Base-by-base conservation (phyloP, 2,888 invertebrate species). In the Latheticus oryzae region DNA sequence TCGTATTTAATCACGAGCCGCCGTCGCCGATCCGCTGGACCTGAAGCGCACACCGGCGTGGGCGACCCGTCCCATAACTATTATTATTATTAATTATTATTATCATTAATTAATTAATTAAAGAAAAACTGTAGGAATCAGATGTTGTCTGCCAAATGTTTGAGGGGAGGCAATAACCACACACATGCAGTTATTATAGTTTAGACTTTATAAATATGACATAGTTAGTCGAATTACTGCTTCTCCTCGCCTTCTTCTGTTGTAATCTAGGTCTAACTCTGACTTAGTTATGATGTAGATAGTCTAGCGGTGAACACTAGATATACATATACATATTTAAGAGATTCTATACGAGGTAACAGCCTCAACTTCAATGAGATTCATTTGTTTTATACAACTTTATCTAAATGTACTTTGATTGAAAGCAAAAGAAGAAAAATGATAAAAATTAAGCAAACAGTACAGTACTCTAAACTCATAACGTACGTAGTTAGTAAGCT, bases 131-230 rank as follows among this genome's bases (percentile, higher is more conserved):
- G 70, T 74, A 73, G 73, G 69, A 67, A 73, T 74, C 75, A 76
- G 72, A 75, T 76, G 74, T 76, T 75, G 74, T 78, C 76, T 77
- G 76, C 76, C 77, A 77, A 78, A 77, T 73, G 68, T 74, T 69
- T 63, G 72, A 73, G 75, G 73, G 69, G 76, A 73, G 73, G 73
- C 74, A 70, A 70, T 74, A 75, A 72, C 66, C 63, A 65, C 55
- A 56, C 62, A 40, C 28, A 28, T 60, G 64, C 52, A 54, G 59
- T 55, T 60, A 64, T 48, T 58, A 57, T 69, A 66, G 63, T 28
- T 33, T 68, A 67, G 67, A 68, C 63, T 72, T 69, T 72, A 71
- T 70, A 71, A 57, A 62, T 62, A 62, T 59, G 32, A 56, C 53
- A 61, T 56, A 63, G 47, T 54, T 64, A 65, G 66, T 64, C 61